Percentiles rank a stretch among this genome's conserved stretches.
Evolutionary conservation across 2,113 vertebrate species (phyloP).

Genomic region (Eublepharis macularius): DNA sequence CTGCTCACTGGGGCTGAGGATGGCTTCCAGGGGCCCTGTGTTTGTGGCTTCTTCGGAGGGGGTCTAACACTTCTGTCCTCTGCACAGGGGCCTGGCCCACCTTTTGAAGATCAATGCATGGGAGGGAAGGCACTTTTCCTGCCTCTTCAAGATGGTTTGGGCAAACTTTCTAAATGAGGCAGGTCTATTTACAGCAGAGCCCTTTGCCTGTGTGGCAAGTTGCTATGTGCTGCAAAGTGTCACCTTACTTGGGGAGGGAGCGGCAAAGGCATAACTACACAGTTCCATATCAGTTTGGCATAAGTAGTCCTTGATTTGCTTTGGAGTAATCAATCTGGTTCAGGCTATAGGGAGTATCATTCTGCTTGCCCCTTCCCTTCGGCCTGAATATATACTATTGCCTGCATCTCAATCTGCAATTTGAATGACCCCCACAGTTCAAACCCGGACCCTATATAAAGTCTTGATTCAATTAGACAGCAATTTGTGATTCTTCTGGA

Average conservation of each 20-base stretch:
- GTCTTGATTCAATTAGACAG: background rate
- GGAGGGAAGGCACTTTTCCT: background rate
- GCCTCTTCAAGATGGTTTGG: background rate
- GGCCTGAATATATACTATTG: background rate
- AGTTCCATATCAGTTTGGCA: background rate
- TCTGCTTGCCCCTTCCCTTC: background rate
- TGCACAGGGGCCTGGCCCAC: background rate
- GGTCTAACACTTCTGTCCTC: background rate
- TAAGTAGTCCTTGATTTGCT: background rate
- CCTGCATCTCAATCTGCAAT: background rate
- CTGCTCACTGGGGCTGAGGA: too few relatives aligned
- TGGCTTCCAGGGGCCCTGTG: background rate
- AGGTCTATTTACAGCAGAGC: conserved; percentile 5
- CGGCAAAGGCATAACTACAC: background rate
- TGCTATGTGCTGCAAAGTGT: background rate
- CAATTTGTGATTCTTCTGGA: background rate
- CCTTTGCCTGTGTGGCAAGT: conserved; percentile 15
- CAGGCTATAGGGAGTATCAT: too few relatives aligned
- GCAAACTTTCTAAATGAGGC: conserved; percentile 14
- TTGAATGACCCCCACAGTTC: background rate
- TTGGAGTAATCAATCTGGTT: background rate
- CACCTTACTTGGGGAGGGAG: background rate
- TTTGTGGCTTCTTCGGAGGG: background rate
- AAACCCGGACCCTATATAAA: background rate
- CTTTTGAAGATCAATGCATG: background rate